These are phyloP conservation scores for Colostygia pectinataria DNA, from an alignment of 2,888 invertebrate species.

Conservation along the genomic window DNA sequence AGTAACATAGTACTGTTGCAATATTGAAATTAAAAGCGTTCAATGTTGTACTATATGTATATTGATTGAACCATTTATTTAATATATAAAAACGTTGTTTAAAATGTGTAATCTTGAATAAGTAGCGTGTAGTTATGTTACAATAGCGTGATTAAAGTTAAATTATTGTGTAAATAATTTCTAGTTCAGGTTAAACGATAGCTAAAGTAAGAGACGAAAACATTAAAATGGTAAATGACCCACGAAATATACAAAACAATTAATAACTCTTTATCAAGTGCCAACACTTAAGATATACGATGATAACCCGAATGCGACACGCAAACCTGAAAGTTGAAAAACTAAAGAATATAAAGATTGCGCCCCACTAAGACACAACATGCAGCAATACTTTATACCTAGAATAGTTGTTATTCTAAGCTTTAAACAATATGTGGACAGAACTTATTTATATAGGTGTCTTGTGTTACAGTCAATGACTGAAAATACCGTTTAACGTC, in stretches of 20 bases:
- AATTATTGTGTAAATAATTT: conserved; percentile 2
- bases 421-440: too few species aligned
- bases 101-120: conserved; percentile 11
- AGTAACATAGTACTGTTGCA: too few species aligned
- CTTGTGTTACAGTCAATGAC: too few species aligned
- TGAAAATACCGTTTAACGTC: too few species aligned
- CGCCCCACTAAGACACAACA: not conserved
- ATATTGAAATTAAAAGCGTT: too few species aligned
- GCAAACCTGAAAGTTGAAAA: conserved; percentile 34
- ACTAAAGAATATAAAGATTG: conserved; percentile 26
- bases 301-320: conserved; percentile 45
- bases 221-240: conserved; percentile 23
- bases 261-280: conserved; percentile 46
- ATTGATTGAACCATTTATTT: not conserved
- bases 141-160: conserved; percentile 12
- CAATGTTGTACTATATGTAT: too few species aligned
- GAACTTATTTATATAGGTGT: too few species aligned
- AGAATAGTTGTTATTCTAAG: too few species aligned
- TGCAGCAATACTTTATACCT: too few species aligned
- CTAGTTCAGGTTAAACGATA: not conserved
- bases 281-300: conserved; percentile 50
- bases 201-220: conserved; percentile 11
- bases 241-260: conserved; percentile 39
- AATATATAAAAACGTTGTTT: not conserved
- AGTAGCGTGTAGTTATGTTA: conserved; percentile 10